Evolutionary conservation across 1,140 invertebrate genomes (phyloP).

Genomic region (Drosophila takahashii): DNA sequence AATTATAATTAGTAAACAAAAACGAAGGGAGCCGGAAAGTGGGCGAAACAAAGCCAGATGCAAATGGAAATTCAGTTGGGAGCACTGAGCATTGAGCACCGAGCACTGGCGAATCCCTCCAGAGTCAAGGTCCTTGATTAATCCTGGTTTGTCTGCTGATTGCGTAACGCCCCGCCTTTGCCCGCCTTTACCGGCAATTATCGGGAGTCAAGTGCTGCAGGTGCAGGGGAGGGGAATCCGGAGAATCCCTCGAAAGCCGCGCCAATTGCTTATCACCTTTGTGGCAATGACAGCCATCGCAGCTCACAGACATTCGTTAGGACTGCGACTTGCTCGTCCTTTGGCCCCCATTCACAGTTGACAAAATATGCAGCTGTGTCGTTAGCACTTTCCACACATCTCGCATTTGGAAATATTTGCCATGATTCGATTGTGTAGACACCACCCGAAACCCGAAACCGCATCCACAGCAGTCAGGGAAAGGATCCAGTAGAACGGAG

Average conservation of each 20-base stretch:
- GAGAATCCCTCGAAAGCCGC: neutral
- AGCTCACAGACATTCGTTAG: slow-evolving; percentile 50
- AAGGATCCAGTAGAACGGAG: neutral
- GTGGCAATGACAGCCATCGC: slow-evolving; percentile 56
- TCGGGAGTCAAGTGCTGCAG: slow-evolving; percentile 26
- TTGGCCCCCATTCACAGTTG: slow-evolving; percentile 55
- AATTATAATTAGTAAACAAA: slow-evolving; percentile 63
- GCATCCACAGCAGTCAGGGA: slow-evolving; percentile 17
- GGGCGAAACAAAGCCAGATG: slow-evolving; percentile 8
- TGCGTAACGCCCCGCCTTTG: slow-evolving; percentile 3
- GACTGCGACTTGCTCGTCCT: slow-evolving; percentile 1
- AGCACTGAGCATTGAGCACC: neutral
- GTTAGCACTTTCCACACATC: slow-evolving; percentile 56
- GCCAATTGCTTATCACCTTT: slow-evolving; percentile 75
- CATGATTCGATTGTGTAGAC: slow-evolving; percentile 77
- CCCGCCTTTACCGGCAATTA: slow-evolving; percentile 27
- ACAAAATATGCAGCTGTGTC: slow-evolving; percentile 79
- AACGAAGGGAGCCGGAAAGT: neutral
- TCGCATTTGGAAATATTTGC: slow-evolving; percentile 67
- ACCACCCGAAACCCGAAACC: slow-evolving; percentile 16
- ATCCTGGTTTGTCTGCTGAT: slow-evolving; percentile 43
- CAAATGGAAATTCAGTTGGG: slow-evolving; percentile 5
- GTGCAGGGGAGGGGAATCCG: neutral
- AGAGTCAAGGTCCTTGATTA: slow-evolving; percentile 33
- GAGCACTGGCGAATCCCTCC: neutral